Percentiles rank a stretch among this genome's conserved stretches.
Conservation (phyloP, 2,888 invertebrate species). For the Ormia ochracea region DNA sequence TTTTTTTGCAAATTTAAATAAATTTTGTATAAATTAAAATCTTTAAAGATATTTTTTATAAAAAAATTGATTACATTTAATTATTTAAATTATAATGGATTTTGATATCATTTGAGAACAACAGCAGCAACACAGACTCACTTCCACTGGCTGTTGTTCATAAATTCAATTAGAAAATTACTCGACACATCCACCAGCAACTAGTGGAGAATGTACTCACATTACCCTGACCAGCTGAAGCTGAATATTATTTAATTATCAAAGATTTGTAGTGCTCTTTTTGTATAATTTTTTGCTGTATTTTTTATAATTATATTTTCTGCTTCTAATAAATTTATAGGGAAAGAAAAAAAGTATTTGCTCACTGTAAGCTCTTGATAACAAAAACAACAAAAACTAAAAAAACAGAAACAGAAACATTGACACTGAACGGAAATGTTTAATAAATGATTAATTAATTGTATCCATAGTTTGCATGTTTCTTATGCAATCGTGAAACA, state of each 20-base stretch:
- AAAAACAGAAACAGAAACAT: conserved; percentile 67
- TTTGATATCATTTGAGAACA: conserved; percentile 38
- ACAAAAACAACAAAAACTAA: no score
- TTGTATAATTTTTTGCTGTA: conserved; percentile 11
- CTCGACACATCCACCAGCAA: conserved; percentile 34
- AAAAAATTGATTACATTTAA: conserved; percentile 49
- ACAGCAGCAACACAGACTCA: background rate
- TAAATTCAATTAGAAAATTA: conserved; percentile 61
- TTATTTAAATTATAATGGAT: conserved; percentile 32
- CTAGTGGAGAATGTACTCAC: conserved; percentile 15
- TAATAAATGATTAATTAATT: conserved; percentile 72
- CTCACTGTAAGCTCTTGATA: conserved; percentile 26
- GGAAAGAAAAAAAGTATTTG: conserved; percentile 28
- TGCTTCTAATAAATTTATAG: background rate
- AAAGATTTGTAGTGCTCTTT: conserved; percentile 45
- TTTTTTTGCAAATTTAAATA: background rate
- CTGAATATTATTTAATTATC: conserved; percentile 62
- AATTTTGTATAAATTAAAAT: background rate
- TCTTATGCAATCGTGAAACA: conserved; percentile 11
- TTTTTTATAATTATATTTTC: conserved; percentile 8
- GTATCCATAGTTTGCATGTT: conserved; percentile 61
- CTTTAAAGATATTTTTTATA: conserved; percentile 23
- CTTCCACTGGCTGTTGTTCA: conserved; percentile 28
- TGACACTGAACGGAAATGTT: conserved; percentile 77
- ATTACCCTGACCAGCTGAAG: conserved; percentile 17